A percentile compares a stretch with the other conserved stretches of the same genome.
phyloP scores from a whole-genome alignment of 2,888 invertebrate genomes.

The Lasiommata megera region DNA sequence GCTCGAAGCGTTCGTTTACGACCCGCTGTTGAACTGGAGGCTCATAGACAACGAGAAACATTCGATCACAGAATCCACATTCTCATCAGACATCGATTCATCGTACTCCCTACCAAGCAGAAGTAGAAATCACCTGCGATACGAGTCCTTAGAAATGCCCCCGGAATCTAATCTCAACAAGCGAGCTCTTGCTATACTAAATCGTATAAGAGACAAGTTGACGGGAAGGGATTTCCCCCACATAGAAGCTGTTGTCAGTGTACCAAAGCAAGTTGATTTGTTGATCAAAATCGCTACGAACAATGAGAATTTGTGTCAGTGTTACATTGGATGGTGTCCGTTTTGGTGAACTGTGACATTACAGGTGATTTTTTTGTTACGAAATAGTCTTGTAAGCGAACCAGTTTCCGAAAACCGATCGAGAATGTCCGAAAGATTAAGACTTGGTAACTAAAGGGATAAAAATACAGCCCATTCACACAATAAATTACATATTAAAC shows the following conservation, averaged over 20 bases:
- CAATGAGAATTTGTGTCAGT: constrained; percentile 99
- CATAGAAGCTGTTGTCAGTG: constrained; percentile 87
- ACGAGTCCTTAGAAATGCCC: constrained; percentile 70
- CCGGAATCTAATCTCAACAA: constrained; percentile 93
- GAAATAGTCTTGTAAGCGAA: neutral
- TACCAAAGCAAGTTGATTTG: constrained; percentile 94
- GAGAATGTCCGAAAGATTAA: neutral
- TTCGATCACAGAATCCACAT: constrained; percentile 64
- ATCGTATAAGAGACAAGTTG: constrained; percentile 95
- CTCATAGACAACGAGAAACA: constrained; percentile 85
- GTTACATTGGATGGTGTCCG: constrained; percentile 99
- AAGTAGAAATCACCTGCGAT: constrained; percentile 61
- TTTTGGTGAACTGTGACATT: constrained; percentile 80
- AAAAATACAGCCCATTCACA: too few relatives aligned
- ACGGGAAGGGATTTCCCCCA: constrained; percentile 95
- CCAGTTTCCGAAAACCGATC: neutral
- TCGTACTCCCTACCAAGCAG: constrained; percentile 65
- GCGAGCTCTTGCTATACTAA: constrained; percentile 94
- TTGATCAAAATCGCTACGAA: constrained; percentile 97
- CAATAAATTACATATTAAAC: too few relatives aligned
- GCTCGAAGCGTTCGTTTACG: constrained; percentile 99
- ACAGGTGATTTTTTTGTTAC: neutral
- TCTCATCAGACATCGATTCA: constrained; percentile 67
- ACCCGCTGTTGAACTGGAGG: constrained; percentile 98
- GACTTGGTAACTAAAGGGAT: too few relatives aligned